Evolutionary conservation across 2,113 vertebrate species (phyloP).

Genomic region (Nycticebus coucang): DNA sequence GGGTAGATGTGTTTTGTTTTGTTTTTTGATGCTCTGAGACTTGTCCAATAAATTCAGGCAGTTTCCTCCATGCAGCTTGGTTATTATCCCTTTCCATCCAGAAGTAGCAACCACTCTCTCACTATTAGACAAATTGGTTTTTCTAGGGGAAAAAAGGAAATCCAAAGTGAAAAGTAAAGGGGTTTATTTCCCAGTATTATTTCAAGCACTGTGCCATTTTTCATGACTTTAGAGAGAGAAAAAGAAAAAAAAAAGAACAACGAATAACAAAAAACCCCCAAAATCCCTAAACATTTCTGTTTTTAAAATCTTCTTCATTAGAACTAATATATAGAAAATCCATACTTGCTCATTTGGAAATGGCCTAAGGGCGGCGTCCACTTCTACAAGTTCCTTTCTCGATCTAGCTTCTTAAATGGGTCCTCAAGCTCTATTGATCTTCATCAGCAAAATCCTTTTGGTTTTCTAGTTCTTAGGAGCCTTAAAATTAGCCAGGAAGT

Average conservation of each 20-base stretch:
- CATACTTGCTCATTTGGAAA: conserved; percentile 32
- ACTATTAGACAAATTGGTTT: neutral
- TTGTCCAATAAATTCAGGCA: neutral
- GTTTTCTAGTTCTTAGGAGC: conserved; percentile 25
- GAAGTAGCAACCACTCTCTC: neutral
- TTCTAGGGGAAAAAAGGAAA: neutral
- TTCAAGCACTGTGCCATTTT: conserved; percentile 30
- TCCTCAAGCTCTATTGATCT: conserved; percentile 55
- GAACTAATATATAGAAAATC: conserved; percentile 55
- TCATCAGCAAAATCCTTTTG: conserved; percentile 40
- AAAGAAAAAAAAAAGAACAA: neutral
- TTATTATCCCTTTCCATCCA: neutral
- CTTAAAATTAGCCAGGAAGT: conserved; percentile 41
- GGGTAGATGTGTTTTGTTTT: neutral
- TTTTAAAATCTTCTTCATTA: conserved; percentile 54
- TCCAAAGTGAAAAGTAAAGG: conserved; percentile 19
- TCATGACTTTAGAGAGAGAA: neutral
- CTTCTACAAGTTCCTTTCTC: neutral
- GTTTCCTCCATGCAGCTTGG: too few species aligned
- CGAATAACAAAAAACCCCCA: neutral
- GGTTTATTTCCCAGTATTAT: neutral
- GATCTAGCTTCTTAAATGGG: conserved; percentile 68
- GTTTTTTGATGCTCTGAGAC: neutral
- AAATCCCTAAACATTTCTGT: neutral
- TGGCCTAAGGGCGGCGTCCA: neutral